Base-by-base conservation (phyloP, 2,888 invertebrate species). In the Amaurobius ferox region DNA sequence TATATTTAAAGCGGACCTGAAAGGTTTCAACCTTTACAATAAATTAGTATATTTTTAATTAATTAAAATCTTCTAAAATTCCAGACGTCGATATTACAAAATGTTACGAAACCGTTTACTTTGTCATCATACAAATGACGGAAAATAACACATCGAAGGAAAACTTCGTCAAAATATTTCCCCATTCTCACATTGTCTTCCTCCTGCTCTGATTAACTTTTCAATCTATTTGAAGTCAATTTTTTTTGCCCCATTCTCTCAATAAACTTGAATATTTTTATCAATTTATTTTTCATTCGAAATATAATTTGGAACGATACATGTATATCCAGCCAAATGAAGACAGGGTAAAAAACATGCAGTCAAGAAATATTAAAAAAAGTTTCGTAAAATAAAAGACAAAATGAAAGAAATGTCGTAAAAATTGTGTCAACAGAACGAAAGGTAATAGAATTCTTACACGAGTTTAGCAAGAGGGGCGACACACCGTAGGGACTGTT, bases 341-440 rank as follows among this genome's bases (percentile, higher is more conserved):
- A 16, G 44, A 16, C 16, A 44, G 35, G 35, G 35, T 5, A 35
- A 16, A 16, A 44, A 2, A 44, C 16, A 44, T 44, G 44, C 16
- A 44, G 16, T 16, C 6, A 16, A 13, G 44, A 16, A 44, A 44
- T 44, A n/a, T n/a, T n/a, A n/a, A n/a, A 44, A 44, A 16, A 44
- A 44, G 9, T 44, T 44, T 16, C 16, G 2, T 44, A 44, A 16
- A 44, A 44, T 7, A 44, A 44, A 44, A 16, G 16, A 16, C 16
- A 16, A 44, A 44, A 44, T 44, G 44, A 44, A 44, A 44, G 44
- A 48, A 72, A 64, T 48, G 35, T 29, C 39, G 61, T 72, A 72
- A 72, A 72, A 79, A 79, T 79, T 44, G 79, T 72, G 79, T 72
- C 71, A 71, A 79, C 44, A 62, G 71, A 79, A 72, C 64, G 72